phyloP scores from a whole-genome alignment of 2,888 invertebrate genomes.

The Cheilosia grossa region DNA sequence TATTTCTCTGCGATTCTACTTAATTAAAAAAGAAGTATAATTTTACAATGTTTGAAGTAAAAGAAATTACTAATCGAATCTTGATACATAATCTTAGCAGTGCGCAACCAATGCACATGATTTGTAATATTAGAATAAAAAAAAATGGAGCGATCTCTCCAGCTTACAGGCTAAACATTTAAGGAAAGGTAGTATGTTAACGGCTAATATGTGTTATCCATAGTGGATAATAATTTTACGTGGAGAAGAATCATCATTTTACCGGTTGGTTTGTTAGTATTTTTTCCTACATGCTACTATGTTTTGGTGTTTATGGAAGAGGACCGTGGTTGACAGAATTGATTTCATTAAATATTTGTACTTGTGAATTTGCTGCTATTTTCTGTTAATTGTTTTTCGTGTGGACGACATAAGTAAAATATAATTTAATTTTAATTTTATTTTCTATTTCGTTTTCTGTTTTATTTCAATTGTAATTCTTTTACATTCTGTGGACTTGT shows the following conservation, averaged over 20 bases:
- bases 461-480: constrained; percentile 59
- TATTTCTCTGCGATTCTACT: background rate
- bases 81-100: constrained; percentile 1
- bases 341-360: constrained; percentile 61
- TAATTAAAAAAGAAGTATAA: constrained; percentile 4
- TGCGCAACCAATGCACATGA: constrained; percentile 8
- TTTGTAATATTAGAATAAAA: background rate
- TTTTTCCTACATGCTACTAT: constrained; percentile 5
- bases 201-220: constrained; percentile 28
- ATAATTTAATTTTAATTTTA: constrained; percentile 24
- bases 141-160: constrained; percentile 20
- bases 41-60: constrained; percentile 31
- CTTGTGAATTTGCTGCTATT: constrained; percentile 69
- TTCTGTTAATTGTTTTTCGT: constrained; percentile 46
- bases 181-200: background rate
- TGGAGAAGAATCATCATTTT: constrained; percentile 26
- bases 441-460: constrained; percentile 12
- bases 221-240: constrained; percentile 1
- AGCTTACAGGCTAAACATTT: constrained; percentile 31
- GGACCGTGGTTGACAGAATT: background rate
- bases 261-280: background rate
- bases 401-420: background rate
- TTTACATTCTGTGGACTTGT: constrained; percentile 63
- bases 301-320: constrained; percentile 24
- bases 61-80: constrained; percentile 32